Evolutionary conservation across 2,888 invertebrate genomes (phyloP).

Genomic region (Metallyticus violacea): DNA sequence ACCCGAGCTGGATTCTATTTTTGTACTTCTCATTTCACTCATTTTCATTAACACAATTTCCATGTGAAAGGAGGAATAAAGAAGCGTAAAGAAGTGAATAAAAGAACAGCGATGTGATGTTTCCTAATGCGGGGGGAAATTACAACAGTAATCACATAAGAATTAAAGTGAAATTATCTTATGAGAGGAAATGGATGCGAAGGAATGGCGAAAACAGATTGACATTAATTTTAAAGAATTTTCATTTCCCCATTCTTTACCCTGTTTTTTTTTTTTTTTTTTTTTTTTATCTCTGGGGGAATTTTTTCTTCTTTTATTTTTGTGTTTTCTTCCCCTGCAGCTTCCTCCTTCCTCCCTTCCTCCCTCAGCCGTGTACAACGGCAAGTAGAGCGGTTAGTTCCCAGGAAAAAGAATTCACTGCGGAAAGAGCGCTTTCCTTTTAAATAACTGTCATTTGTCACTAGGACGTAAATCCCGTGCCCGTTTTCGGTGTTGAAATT

Average conservation of each 20-base stretch:
- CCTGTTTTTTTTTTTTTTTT: neutral
- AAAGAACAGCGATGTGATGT: neutral
- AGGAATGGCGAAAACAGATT: slow-evolving; percentile 11
- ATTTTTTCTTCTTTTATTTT: neutral
- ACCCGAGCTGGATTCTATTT: neutral
- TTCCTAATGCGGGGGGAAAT: neutral
- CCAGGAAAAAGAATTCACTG: neutral
- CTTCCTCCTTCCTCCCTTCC: neutral
- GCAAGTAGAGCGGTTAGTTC: neutral
- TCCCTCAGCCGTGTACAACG: neutral
- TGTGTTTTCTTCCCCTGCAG: neutral
- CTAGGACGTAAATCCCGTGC: neutral
- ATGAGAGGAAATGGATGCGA: slow-evolving; percentile 15
- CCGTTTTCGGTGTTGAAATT: neutral
- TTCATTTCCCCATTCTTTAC: neutral
- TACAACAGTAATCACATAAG: slow-evolving; percentile 21
- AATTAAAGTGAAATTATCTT: slow-evolving; percentile 23
- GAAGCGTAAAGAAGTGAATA: neutral
- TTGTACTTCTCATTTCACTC: too few species aligned
- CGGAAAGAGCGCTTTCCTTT: neutral
- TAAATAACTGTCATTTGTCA: neutral
- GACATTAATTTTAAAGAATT: slow-evolving; percentile 6
- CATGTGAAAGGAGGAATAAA: neutral
- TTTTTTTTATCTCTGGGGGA: neutral
- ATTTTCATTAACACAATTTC: neutral